Evolutionary conservation across 2,888 invertebrate species (phyloP).

Genomic region (Aspidapion aeneum): DNA sequence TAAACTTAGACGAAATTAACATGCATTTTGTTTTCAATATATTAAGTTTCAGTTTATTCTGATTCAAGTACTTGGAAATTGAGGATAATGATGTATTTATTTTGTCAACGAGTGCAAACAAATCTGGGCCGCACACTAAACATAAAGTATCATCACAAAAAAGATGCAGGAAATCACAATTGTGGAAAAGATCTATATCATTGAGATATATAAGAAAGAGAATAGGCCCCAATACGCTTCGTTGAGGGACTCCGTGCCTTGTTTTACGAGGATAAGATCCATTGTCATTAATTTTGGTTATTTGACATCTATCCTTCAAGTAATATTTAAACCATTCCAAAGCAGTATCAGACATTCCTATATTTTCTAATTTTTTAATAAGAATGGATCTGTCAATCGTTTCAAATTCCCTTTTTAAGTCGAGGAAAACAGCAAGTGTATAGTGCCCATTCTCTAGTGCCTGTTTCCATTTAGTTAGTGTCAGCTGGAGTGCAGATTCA

Average conservation of each 20-base stretch:
- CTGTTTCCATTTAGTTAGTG: background rate
- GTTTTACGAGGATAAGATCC: background rate
- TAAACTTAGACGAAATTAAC: too few relatives aligned
- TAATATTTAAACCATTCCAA: background rate
- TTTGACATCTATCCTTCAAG: background rate
- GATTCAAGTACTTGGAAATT: background rate
- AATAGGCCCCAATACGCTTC: background rate
- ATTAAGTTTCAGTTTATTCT: background rate
- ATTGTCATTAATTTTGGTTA: background rate
- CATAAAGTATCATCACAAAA: background rate
- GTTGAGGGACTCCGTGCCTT: background rate
- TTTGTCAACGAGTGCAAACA: background rate
- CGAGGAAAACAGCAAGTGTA: background rate
- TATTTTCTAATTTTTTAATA: background rate
- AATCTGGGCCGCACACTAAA: background rate
- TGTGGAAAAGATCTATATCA: too few relatives aligned
- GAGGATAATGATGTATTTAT: background rate
- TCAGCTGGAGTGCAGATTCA: background rate
- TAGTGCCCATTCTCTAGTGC: background rate
- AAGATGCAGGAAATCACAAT: too few relatives aligned
- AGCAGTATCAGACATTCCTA: background rate
- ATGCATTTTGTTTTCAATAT: too few relatives aligned
- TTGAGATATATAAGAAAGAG: too few relatives aligned
- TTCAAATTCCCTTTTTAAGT: background rate
- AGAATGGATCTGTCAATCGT: background rate